Evolutionary conservation across 2,888 invertebrate genomes (phyloP).

Genomic region (Syrista parreyssii): DNA sequence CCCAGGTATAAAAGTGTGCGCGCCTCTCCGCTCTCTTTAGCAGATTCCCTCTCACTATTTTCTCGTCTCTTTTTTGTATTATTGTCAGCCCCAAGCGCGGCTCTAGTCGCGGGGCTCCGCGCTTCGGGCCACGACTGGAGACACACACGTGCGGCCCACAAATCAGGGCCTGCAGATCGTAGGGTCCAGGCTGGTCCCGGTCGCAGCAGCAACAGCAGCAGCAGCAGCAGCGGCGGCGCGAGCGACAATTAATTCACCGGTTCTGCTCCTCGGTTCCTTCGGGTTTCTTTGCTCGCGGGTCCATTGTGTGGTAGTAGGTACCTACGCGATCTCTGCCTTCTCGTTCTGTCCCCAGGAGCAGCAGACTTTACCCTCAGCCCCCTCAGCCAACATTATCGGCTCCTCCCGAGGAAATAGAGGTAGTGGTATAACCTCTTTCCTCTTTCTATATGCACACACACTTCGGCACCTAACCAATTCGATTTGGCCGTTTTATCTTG

Average conservation of each 20-base stretch:
- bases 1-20: constrained; percentile 5
- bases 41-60: constrained; percentile 4
- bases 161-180: constrained; percentile 49
- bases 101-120: constrained; percentile 24
- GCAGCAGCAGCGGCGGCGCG: constrained; percentile 48
- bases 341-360: too few species aligned
- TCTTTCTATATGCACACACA: too few species aligned
- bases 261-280: constrained; percentile 39
- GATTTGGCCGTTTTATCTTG: constrained; percentile 1
- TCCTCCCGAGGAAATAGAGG: too few species aligned
- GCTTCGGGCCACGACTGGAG: constrained; percentile 17
- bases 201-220: constrained; percentile 38
- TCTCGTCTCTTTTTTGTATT: constrained; percentile 25
- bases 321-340: too few species aligned
- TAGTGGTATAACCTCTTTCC: too few species aligned
- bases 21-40: constrained; percentile 16
- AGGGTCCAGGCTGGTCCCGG: constrained; percentile 5
- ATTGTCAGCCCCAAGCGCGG: constrained; percentile 44
- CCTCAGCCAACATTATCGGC: too few species aligned
- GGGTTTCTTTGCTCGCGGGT: constrained; percentile 16
- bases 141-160: constrained; percentile 57
- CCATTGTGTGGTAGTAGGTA: too few species aligned
- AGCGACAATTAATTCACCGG: constrained; percentile 63
- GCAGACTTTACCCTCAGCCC: too few species aligned
- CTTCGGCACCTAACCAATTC: too few species aligned